phyloP scores from a whole-genome alignment of 2,888 invertebrate genomes.

The Meta bourneti region DNA sequence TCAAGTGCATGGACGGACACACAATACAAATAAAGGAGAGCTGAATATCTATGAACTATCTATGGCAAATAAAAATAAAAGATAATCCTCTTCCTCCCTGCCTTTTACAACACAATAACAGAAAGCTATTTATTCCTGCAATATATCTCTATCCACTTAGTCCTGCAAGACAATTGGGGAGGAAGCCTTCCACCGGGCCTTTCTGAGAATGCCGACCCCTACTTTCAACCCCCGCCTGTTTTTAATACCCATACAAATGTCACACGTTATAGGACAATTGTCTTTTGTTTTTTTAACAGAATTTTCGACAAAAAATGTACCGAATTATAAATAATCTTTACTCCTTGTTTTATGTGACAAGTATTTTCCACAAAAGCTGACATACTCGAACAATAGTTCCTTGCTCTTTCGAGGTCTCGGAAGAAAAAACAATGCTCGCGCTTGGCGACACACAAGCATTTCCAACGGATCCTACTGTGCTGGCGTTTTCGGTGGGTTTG shows the following conservation, averaged over 20 bases:
- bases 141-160: constrained; percentile 7
- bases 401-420: constrained; percentile 63
- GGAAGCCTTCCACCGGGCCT: constrained; percentile 29
- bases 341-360: constrained; percentile 76
- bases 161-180: constrained; percentile 61
- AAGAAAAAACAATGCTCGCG: constrained; percentile 57
- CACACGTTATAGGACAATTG: constrained; percentile 67
- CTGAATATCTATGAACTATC: too few relatives aligned
- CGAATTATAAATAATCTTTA: constrained; percentile 74
- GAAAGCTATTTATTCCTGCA: constrained; percentile 25
- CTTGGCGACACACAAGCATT: constrained; percentile 41
- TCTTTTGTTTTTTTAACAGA: constrained; percentile 72
- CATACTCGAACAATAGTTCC: constrained; percentile 74
- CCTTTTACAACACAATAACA: constrained; percentile 11
- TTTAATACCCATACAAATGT: constrained; percentile 76
- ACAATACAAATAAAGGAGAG: too few relatives aligned
- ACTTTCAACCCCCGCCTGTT: constrained; percentile 19
- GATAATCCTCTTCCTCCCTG: background rate
- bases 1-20: too few relatives aligned
- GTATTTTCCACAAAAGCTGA: constrained; percentile 74
- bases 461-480: constrained; percentile 1
- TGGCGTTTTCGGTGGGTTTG: constrained; percentile 44
- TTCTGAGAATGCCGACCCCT: constrained; percentile 50
- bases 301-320: constrained; percentile 71
- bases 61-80: too few relatives aligned